Evolutionary conservation across 2,797 vertebrate genomes (phyloP).

Genomic region (Podargus strigoides): DNA sequence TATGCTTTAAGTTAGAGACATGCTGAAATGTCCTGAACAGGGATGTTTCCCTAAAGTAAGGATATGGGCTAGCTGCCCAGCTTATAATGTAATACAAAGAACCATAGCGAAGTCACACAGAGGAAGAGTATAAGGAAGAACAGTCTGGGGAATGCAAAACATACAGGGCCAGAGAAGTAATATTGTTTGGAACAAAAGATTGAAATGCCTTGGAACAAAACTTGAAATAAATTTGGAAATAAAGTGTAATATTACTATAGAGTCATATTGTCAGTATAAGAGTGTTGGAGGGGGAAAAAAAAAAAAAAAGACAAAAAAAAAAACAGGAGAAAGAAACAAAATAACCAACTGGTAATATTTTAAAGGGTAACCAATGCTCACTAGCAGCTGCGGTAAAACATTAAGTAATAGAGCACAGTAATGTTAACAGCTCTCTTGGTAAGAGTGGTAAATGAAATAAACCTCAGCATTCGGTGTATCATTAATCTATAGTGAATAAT

Average conservation of each 20-base stretch:
- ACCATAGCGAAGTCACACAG: neutral
- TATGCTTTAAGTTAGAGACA: neutral
- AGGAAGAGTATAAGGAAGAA: neutral
- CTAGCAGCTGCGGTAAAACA: conserved; percentile 77
- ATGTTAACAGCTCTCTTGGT: conserved; percentile 82
- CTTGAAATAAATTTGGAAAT: conserved; percentile 63
- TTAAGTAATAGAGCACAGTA: conserved; percentile 80
- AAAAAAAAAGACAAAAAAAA: neutral
- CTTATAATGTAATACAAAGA: neutral
- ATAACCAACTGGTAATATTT: conserved; percentile 69
- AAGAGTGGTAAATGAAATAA: conserved; percentile 81
- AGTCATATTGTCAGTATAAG: conserved; percentile 45
- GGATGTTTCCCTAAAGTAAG: conserved; percentile 13
- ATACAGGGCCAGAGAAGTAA: neutral
- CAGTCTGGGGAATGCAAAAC: neutral
- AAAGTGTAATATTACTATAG: conserved; percentile 55
- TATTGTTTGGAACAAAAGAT: conserved; percentile 35
- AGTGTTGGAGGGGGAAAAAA: neutral
- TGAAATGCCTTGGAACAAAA: conserved; percentile 29
- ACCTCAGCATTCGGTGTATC: conserved; percentile 73
- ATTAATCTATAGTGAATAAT: conserved; percentile 84
- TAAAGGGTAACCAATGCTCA: conserved; percentile 77
- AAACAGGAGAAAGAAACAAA: neutral
- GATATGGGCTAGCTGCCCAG: neutral
- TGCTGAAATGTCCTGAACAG: neutral